These are phyloP conservation scores for Apostichopus californicus DNA, from an alignment of 35 echinoderm and acorn worm genomes.

Conservation along the genomic window DNA sequence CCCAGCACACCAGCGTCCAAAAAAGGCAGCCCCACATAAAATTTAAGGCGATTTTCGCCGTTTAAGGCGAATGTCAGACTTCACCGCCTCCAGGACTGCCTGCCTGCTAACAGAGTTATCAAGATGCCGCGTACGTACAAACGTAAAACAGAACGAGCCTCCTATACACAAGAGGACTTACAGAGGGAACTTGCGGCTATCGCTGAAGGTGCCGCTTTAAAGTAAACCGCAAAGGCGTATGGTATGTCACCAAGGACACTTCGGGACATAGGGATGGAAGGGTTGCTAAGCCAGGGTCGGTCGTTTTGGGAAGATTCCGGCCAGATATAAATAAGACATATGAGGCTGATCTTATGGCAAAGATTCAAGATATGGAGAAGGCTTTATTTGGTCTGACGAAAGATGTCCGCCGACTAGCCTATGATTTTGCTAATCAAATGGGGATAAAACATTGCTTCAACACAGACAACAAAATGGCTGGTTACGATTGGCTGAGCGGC, in stretches of 20 bases:
- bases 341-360: background rate
- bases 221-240: conserved; percentile 38
- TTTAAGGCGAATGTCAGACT: no score
- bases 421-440: conserved; percentile 15
- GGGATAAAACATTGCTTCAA: conserved; percentile 25
- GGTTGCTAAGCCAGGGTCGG: conserved; percentile 41
- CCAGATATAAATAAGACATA: conserved; percentile 33
- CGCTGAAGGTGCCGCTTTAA: background rate
- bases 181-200: conserved; percentile 8
- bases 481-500: conserved; percentile 25
- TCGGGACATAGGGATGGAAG: background rate
- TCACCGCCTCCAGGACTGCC: no score
- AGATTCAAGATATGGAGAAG: conserved; percentile 37
- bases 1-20: no score
- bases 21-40: no score
- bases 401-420: conserved; percentile 11
- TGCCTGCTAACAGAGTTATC: background rate
- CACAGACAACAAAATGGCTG: conserved; percentile 35
- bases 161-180: conserved; percentile 20
- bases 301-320: conserved; percentile 26
- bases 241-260: background rate
- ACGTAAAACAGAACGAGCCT: conserved; percentile 33
- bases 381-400: conserved; percentile 27
- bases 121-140: conserved; percentile 43
- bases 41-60: no score